Evolutionary conservation across 2,113 vertebrate genomes (phyloP).

Genomic region (Perca fluviatilis): DNA sequence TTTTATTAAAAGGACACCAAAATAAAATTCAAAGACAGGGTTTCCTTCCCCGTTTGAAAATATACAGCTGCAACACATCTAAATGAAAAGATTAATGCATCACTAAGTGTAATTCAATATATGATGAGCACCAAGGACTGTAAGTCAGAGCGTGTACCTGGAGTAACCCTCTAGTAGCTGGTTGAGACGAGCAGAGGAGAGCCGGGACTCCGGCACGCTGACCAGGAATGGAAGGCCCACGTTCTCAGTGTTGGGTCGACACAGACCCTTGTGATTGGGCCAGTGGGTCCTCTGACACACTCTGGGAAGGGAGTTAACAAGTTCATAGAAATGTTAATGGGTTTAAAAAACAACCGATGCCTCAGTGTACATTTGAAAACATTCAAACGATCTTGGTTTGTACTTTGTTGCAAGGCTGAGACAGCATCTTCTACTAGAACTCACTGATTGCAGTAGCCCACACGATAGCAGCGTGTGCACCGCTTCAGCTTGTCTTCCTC

Average conservation of each 20-base stretch:
- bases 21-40: too few relatives aligned
- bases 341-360: neutral
- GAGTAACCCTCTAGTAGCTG: constrained; percentile 96
- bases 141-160: constrained; percentile 81
- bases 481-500: constrained; percentile 97
- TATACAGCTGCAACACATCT: too few relatives aligned
- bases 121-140: neutral
- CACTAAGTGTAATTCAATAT: too few relatives aligned
- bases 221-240: constrained; percentile 96
- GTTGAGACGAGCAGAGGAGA: constrained; percentile 91
- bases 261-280: constrained; percentile 92
- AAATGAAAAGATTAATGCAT: too few relatives aligned
- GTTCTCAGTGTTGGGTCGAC: constrained; percentile 90
- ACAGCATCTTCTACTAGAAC: constrained; percentile 51
- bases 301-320: constrained; percentile 73
- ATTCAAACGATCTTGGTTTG: neutral
- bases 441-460: constrained; percentile 99
- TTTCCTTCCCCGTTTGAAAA: too few relatives aligned
- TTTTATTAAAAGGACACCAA: too few relatives aligned
- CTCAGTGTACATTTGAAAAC: neutral
- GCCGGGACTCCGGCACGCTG: constrained; percentile 93
- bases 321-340: neutral
- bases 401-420: neutral
- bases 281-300: constrained; percentile 95
- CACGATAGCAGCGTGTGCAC: constrained; percentile 97